A percentile compares a stretch with the other conserved stretches of the same genome.
These are phyloP conservation scores for Protobothrops mucrosquamatus DNA, from an alignment of 2,113 vertebrate species.

Conservation along the genomic window DNA sequence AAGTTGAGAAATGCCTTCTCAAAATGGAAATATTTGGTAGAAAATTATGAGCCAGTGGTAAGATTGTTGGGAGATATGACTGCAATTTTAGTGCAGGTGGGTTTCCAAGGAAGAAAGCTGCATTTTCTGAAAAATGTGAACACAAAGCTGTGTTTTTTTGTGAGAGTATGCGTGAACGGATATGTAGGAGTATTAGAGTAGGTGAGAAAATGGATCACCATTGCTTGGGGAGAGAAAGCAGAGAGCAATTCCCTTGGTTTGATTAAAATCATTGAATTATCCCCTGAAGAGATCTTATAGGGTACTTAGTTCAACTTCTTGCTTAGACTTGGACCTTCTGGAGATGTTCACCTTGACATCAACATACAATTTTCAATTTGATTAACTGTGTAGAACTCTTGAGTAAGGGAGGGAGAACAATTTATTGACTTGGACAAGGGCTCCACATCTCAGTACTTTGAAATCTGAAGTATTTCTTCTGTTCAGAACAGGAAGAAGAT, in stretches of 20 bases:
- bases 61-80: neutral
- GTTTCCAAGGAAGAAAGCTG: neutral
- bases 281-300: neutral
- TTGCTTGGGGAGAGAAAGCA: neutral
- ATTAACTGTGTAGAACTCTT: neutral
- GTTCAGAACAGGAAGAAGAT: neutral
- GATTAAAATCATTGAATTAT: neutral
- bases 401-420: neutral
- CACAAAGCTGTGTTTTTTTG: neutral
- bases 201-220: neutral
- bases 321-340: neutral
- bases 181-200: neutral
- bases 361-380: neutral
- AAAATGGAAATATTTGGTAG: neutral
- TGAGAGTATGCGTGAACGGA: neutral
- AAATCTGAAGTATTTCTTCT: neutral
- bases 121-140: neutral
- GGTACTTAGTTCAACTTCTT: neutral
- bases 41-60: neutral
- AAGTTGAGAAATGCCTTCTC: neutral
- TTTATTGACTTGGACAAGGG: neutral
- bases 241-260: neutral
- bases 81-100: neutral
- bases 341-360: neutral
- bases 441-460: neutral